Conservation (phyloP, 2,888 invertebrate genomes). For the Flexamia atlantica region DNA sequence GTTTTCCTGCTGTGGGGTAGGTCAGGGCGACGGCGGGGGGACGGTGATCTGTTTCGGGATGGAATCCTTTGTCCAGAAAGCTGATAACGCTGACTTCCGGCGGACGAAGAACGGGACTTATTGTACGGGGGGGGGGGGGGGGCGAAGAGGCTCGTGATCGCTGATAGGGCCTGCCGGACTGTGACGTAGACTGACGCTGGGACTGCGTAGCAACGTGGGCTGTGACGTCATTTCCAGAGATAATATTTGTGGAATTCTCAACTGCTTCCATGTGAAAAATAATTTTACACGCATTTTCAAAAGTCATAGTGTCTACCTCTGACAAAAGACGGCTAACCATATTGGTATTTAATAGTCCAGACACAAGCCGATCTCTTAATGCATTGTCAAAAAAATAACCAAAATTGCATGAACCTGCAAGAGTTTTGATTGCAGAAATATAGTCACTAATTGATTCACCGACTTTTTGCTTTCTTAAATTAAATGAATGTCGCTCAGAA, state of each 20-base stretch:
- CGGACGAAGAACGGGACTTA: background rate
- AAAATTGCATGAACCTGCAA: background rate
- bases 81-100: background rate
- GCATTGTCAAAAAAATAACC: background rate
- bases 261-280: slow-evolving; percentile 7
- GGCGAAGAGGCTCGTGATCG: background rate
- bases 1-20: background rate
- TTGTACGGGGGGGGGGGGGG: background rate
- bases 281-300: slow-evolving; percentile 7
- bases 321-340: slow-evolving; percentile 11
- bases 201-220: background rate
- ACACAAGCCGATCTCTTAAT: background rate
- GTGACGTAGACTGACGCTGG: background rate
- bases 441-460: slow-evolving; percentile 2
- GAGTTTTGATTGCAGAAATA: background rate
- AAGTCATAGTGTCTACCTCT: background rate
- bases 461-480: too few species aligned
- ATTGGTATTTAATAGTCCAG: background rate
- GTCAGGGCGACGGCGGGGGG: background rate
- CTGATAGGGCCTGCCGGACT: background rate
- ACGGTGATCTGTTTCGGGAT: background rate
- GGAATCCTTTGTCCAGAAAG: background rate
- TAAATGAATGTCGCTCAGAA: too few species aligned
- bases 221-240: background rate
- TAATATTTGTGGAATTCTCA: background rate